Conservation (phyloP, 2,797 vertebrate genomes). For the Oophaga sylvatica region DNA sequence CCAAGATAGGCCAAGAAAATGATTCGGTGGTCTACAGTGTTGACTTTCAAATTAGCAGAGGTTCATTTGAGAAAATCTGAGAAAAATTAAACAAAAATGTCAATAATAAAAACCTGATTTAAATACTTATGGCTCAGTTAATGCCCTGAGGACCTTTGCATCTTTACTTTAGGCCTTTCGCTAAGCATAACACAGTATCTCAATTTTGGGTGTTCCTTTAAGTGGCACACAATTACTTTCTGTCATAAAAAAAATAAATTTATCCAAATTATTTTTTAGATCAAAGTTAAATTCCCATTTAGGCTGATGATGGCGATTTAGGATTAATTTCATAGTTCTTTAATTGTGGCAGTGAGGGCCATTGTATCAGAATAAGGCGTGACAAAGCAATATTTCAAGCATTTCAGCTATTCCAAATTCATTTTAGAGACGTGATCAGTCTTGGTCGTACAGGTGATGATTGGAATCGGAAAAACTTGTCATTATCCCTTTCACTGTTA, state of each 20-base stretch:
- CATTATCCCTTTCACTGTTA: not conserved
- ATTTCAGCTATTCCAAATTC: slow-evolving; percentile 11
- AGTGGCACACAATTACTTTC: not conserved
- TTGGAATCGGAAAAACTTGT: not conserved
- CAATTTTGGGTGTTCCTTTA: not conserved
- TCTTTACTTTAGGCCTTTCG: too few species aligned
- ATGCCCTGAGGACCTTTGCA: too few species aligned
- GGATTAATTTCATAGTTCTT: slow-evolving; percentile 2
- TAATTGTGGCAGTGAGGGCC: not conserved
- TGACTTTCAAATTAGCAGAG: too few species aligned
- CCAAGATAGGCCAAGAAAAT: too few species aligned
- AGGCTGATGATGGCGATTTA: not conserved
- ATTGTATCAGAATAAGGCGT: not conserved
- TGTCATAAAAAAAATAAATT: not conserved
- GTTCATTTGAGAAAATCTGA: too few species aligned
- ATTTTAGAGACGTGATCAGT: not conserved
- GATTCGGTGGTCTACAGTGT: too few species aligned
- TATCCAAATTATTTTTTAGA: not conserved
- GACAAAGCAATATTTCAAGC: slow-evolving; percentile 21
- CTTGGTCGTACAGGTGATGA: not conserved
- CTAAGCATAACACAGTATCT: not conserved
- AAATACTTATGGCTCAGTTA: too few species aligned
- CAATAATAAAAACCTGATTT: too few species aligned
- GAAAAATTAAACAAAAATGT: too few species aligned
- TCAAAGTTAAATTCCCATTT: slow-evolving; percentile 4